phyloP scores from a whole-genome alignment of 2,888 invertebrate genomes.

The Drosophila falleni region DNA sequence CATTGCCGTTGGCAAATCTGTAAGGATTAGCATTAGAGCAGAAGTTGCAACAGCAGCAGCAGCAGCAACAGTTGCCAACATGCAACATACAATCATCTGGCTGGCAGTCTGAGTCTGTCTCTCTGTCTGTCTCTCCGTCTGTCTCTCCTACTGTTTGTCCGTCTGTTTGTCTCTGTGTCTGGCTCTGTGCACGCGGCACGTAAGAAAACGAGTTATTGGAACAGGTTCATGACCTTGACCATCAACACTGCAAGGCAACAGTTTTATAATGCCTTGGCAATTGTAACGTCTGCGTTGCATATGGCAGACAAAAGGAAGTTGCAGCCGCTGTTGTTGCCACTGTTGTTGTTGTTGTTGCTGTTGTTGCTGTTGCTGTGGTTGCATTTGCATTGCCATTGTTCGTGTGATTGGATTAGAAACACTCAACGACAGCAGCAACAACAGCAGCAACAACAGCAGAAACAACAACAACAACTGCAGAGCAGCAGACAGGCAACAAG shows the following conservation, averaged over 20 bases:
- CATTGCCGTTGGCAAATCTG: slow-evolving; percentile 48
- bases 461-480: slow-evolving; percentile 9
- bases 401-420: slow-evolving; percentile 72
- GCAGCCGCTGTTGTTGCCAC: slow-evolving; percentile 33
- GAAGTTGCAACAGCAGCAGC: slow-evolving; percentile 35
- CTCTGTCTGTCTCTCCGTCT: not conserved
- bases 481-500: slow-evolving; percentile 57
- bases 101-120: slow-evolving; percentile 32
- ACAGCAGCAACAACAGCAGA: slow-evolving; percentile 16
- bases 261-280: slow-evolving; percentile 63
- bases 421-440: slow-evolving; percentile 39
- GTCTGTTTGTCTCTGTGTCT: slow-evolving; percentile 28
- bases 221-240: slow-evolving; percentile 84
- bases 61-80: slow-evolving; percentile 52
- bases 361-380: slow-evolving; percentile 29
- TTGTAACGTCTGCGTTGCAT: slow-evolving; percentile 66
- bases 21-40: slow-evolving; percentile 71
- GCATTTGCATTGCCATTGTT: slow-evolving; percentile 77
- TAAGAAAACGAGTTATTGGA: slow-evolving; percentile 82
- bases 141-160: slow-evolving; percentile 31
- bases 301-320: slow-evolving; percentile 73
- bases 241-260: slow-evolving; percentile 70
- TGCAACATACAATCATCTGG: slow-evolving; percentile 78
- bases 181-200: slow-evolving; percentile 63
- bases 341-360: not conserved